phyloP scores from a whole-genome alignment of 2,113 vertebrate genomes.

The Sapajus apella region DNA sequence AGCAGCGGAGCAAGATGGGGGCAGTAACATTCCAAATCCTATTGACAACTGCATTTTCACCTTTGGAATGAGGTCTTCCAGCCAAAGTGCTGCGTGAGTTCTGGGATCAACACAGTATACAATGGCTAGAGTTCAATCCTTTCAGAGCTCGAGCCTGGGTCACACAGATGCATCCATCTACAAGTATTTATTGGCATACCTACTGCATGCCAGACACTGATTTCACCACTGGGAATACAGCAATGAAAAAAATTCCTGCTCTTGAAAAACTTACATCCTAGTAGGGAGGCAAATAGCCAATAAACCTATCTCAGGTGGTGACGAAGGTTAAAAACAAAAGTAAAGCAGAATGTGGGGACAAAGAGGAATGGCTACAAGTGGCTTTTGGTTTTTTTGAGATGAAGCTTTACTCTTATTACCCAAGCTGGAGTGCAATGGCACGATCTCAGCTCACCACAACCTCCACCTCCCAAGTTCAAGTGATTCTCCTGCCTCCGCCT shows the following conservation, averaged over 20 bases:
- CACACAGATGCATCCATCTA: not conserved
- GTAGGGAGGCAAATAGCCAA: not conserved
- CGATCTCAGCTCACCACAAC: too few relatives aligned
- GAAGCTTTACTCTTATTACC: too few relatives aligned
- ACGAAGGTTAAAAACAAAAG: not conserved
- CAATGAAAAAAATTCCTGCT: not conserved
- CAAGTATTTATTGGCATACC: not conserved
- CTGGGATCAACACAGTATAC: not conserved
- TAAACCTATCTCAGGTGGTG: not conserved
- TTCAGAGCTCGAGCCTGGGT: not conserved
- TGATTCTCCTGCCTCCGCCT: too few relatives aligned
- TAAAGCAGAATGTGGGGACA: not conserved
- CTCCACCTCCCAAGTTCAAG: too few relatives aligned
- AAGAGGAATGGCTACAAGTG: rapidly evolving
- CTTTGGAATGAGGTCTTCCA: not conserved
- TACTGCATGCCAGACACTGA: not conserved
- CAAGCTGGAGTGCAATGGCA: too few relatives aligned
- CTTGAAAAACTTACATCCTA: not conserved
- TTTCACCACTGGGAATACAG: not conserved
- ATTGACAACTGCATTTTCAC: not conserved
- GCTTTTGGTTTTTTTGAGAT: too few relatives aligned
- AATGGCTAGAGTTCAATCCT: not conserved
- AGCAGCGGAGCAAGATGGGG: not conserved
- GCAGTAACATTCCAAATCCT: not conserved
- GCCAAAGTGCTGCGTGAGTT: not conserved